These are phyloP conservation scores for Dermatemys mawii DNA, from an alignment of 2,113 vertebrate genomes.

Conservation along the genomic window DNA sequence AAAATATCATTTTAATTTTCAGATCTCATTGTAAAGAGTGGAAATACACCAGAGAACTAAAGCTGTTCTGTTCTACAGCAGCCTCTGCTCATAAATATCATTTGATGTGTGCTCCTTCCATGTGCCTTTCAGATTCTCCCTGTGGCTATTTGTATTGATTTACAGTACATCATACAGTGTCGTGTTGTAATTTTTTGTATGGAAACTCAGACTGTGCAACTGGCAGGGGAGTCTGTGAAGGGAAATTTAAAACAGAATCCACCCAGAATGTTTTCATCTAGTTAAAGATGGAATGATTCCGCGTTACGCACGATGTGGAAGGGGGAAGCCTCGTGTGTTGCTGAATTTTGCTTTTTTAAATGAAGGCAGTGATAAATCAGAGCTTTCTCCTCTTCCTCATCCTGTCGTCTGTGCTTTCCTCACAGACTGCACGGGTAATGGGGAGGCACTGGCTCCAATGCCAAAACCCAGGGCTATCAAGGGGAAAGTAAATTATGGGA, in stretches of 20 bases:
- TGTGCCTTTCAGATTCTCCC: conserved; percentile 20
- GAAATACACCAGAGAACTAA: conserved; percentile 1
- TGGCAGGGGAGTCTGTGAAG: background rate
- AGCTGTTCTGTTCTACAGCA: background rate
- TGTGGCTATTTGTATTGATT: conserved; percentile 18
- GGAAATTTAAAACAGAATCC: background rate
- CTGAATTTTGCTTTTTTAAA: background rate
- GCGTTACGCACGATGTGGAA: accelerated
- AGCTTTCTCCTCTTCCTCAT: background rate
- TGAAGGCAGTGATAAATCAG: background rate
- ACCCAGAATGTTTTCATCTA: accelerated
- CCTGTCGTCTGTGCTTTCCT: background rate
- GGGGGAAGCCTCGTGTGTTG: background rate
- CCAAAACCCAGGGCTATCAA: background rate
- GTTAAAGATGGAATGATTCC: accelerated
- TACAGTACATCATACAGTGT: background rate
- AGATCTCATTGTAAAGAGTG: conserved; percentile 39
- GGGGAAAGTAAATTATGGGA: no score
- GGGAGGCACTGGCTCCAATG: background rate
- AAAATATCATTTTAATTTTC: conserved; percentile 67
- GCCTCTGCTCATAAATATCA: background rate
- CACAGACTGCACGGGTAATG: background rate
- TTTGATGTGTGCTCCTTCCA: background rate
- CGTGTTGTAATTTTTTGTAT: background rate
- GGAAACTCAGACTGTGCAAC: conserved; percentile 18